Evolutionary conservation across 2,113 vertebrate species (phyloP), one percentile per base, ranked within the genome.

Genomic region (Rhynchopsitta pachyrhyncha): DNA sequence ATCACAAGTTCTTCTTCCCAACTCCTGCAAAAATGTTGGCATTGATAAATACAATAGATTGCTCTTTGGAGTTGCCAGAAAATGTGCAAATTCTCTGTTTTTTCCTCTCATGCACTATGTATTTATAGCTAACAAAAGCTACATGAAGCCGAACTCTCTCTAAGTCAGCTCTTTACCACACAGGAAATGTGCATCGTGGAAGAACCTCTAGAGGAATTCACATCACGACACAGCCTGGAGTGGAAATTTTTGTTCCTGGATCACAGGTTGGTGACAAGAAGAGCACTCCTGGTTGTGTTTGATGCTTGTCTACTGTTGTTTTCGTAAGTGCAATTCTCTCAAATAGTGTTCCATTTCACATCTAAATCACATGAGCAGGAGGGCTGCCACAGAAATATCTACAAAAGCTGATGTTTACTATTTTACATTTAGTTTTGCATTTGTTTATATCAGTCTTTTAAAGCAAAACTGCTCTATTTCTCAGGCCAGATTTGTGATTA

Each of bases 201-300:
- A 73, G 98, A 98, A 93, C 97, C 98, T 95, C 97, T 98, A 90
- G 98, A 98, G 77, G 98, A 98, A 98, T 98, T 98, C 96, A 98
- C 98, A 82, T 98, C 98, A 94, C 98, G 98, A 96, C 98, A 98
- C 90, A 98, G 98, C 95, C 97, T 98, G 95, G 98, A 98, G 95
- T 98, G 98, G 98, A 98, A 98, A 96, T 98, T 98, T 98, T 98
- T 98, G 91, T 98, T 98, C 97, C 97, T 98, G 90, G 98, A 98
- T 97, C 98, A 98, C 97, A 98, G 98, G 98, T 98, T 93, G 87
- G 98, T 98, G 88, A 92, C 94, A 95, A 95, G 88, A 90, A 95
- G 92, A 95, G 74, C 24, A 18, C 27, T 81, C 86, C 82, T 94
- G 75, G 25, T 70, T 87, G 49, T 78, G 62, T 78, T 94, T 18